Percentiles rank a stretch among this genome's conserved stretches.
Evolutionary conservation across 2,113 vertebrate species (phyloP).

Genomic region (Columba livia): DNA sequence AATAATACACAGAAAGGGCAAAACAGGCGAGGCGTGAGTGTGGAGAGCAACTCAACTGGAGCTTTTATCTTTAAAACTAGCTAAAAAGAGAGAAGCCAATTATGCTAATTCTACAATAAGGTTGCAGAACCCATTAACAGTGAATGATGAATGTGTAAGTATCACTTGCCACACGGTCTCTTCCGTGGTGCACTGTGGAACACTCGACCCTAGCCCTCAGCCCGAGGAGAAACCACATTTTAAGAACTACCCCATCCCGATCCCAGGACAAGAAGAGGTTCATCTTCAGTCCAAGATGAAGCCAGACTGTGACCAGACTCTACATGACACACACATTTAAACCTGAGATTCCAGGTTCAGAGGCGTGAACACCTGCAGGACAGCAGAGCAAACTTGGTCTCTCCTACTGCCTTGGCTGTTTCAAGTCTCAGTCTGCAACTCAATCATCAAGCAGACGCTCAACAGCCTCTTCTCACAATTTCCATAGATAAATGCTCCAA

Average conservation of each 20-base stretch:
- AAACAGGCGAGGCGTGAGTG: rapidly evolving
- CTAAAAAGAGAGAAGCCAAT: not conserved
- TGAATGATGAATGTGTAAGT: rapidly evolving
- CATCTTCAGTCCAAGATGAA: not conserved
- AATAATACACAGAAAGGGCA: rapidly evolving
- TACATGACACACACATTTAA: rapidly evolving
- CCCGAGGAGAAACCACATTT: not conserved
- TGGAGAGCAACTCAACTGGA: not conserved
- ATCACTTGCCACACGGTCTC: not conserved
- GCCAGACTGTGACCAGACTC: not conserved
- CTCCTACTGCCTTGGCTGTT: not conserved
- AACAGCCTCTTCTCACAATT: not conserved
- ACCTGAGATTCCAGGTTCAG: not conserved
- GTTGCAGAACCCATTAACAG: not conserved
- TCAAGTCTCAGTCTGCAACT: not conserved
- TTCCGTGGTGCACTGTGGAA: not conserved
- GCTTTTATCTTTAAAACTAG: not conserved
- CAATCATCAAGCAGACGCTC: not conserved
- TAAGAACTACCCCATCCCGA: not conserved
- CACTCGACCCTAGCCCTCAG: not conserved
- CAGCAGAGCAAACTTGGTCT: not conserved
- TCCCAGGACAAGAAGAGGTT: not conserved
- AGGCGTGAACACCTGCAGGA: not conserved
- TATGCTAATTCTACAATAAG: not conserved
- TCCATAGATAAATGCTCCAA: not conserved